Base-by-base conservation (phyloP, 2,888 invertebrate species). In the Tortricodes alternella region DNA sequence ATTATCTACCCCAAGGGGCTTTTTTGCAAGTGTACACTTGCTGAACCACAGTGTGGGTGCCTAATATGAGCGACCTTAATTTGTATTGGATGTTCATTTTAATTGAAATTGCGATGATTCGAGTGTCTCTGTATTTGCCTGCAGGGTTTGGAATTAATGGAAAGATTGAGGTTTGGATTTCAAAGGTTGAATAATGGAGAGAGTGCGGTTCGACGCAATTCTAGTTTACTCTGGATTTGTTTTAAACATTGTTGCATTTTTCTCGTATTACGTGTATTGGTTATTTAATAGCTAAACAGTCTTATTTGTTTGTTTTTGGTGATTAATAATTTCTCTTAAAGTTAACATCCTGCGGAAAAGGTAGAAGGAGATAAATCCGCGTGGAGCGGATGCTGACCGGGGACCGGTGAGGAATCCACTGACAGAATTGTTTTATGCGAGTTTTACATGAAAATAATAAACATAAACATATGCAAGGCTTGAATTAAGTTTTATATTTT, bases 1-100 rank as follows among this genome's bases (percentile, higher is more conserved):
- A 49, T 56, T 56, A 50, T 44, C 55, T 49, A n/a, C 18, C 32
- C 37, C 44, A n/a, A 50, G 37, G 55, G 49, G 29, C n/a, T 38
- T 37, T 44, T 44, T 50, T 44, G 56, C 19, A 18, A 50, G 44
- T 56, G 49, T 48, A 49, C 49, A 49, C 27, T 53, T 46, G 27
- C 43, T 13, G 16, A 32, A 46, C 16, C 35, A 15, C n/a, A 38
- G 21, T 46, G 37, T 38, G 48, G 48, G 41, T 37, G 43, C 43
- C 49, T 49, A 55, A 55, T 49, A 43, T 43, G 19, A 16, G 35
- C 37, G 49, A 23, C 35, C 49, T 46, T 27, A 37, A 41, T 53
- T 48, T 35, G 55, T 29, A 46, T 43, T 35, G 19, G 35, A 55
- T 48, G 49, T 49, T 55, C 48, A 49, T 34, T 55, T 49, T 37